These are phyloP conservation scores for Drosophila parabipectinata DNA, from an alignment of 1,140 invertebrate species.

Conservation along the genomic window DNA sequence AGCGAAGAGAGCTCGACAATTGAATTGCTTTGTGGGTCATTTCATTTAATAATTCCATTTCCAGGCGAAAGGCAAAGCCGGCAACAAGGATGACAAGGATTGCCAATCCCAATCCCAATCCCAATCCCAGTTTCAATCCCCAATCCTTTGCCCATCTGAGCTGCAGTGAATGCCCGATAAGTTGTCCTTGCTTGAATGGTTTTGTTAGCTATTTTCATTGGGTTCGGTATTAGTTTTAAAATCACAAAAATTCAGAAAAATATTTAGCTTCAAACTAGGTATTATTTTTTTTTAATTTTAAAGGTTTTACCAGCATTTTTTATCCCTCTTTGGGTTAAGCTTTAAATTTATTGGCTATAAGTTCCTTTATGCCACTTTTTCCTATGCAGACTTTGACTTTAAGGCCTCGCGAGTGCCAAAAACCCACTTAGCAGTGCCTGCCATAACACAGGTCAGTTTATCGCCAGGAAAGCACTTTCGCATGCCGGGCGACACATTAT, in stretches of 20 bases:
- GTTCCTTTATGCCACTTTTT: not conserved
- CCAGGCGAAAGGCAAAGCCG: conserved; percentile 23
- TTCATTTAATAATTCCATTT: conserved; percentile 74
- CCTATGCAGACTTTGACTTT: conserved; percentile 15
- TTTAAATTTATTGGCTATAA: not conserved
- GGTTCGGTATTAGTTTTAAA: not conserved
- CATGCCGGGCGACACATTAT: conserved; percentile 75
- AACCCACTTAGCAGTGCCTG: conserved; percentile 42
- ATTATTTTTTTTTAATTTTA: not conserved
- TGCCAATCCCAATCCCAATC: conserved; percentile 1
- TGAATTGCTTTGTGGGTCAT: conserved; percentile 76
- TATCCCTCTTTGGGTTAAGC: too few relatives aligned
- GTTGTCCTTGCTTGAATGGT: conserved; percentile 25
- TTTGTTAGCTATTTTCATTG: not conserved
- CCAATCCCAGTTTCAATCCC: not conserved
- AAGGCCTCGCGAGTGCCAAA: conserved; percentile 4
- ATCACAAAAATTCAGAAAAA: not conserved
- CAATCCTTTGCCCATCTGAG: conserved; percentile 11
- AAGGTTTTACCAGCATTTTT: too few relatives aligned
- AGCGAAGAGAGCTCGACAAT: conserved; percentile 48
- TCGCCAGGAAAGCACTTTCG: conserved; percentile 34
- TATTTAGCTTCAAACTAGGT: not conserved
- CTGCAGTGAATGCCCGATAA: conserved; percentile 66
- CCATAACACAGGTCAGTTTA: conserved; percentile 62
- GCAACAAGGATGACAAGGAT: conserved; percentile 4